Base-by-base conservation (phyloP, 2,888 invertebrate genomes). In the Dynastes hyllus region DNA sequence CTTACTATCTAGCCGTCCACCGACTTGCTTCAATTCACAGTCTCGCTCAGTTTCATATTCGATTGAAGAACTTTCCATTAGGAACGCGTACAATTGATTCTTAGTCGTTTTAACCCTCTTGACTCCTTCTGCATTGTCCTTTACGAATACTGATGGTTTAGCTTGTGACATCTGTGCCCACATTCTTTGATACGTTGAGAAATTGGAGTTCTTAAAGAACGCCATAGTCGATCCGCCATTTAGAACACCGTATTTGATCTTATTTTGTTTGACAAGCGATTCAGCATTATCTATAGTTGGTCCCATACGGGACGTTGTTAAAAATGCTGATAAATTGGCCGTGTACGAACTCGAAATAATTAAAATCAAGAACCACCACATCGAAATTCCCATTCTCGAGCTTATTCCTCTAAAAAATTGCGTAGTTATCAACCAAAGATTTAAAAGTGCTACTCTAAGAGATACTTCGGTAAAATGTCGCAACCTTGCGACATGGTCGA, bases 21-120 rank as follows among this genome's bases (percentile, higher is more conserved):
- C 96, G 6, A 96, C 93, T 91, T 95, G 94, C 86, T 92, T 94
- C 81, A 98, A 91, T 66, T 96, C 94, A 86, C 98, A 98, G 84
- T 96, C 92, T 78, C 96, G 92, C 88, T 96, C 95, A 77, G 95
- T 91, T 84, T 94, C 94, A 88, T 98, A 99, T 88, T 99, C 98
- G 82, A 99, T 94, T 2, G 95, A 95, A 0, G 97, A 95, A 1
- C 97, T 98, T 90, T 99, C 99, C 97, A 98, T 98, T 71, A 99
- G 91, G 88, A 95, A 99, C 1, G 99, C 99, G 88, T 97, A 99
- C 67, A 91, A 91, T 79, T 94, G 92, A 79, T 95, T 92, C 88
- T 95, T 95, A 16, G 93, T 93, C 87, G 93, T 94, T 75, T 92
- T 85, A 0, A 98, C 98, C 81, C 96, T 91, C 8, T 96, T 94